Evolutionary conservation across 2,888 invertebrate genomes (phyloP).

Genomic region (Halocaridina rubra): DNA sequence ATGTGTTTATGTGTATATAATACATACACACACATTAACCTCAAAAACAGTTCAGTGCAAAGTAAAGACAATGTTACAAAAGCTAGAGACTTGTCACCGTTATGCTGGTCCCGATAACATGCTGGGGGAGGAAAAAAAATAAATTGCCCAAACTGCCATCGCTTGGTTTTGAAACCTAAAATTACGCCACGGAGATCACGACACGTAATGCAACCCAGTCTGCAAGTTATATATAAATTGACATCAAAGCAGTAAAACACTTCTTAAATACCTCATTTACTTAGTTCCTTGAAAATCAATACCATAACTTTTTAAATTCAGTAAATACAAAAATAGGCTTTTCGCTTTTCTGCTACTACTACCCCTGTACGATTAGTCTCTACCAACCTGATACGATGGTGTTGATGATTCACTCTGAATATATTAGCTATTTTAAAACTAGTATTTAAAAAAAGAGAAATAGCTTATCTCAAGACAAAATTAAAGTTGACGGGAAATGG

Average conservation of each 20-base stretch:
- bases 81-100: neutral
- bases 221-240: constrained; percentile 26
- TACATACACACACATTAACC: neutral
- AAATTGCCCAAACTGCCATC: no score
- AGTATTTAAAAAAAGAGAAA: no score
- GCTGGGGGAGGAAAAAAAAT: no score
- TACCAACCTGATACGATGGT: no score
- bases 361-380: neutral
- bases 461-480: no score
- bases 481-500: no score
- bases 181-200: constrained; percentile 8
- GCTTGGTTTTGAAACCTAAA: no score
- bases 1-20: neutral
- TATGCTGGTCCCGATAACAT: neutral
- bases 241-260: constrained; percentile 12
- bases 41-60: no score
- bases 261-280: neutral
- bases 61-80: neutral
- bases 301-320: neutral
- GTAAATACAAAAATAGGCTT: constrained; percentile 39
- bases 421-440: no score
- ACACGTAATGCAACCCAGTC: constrained; percentile 17
- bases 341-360: constrained; percentile 23
- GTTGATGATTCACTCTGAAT: no score
- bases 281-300: constrained; percentile 11